Base-by-base conservation (phyloP, 2,113 vertebrate genomes). In the Atlantisia rogersi region DNA sequence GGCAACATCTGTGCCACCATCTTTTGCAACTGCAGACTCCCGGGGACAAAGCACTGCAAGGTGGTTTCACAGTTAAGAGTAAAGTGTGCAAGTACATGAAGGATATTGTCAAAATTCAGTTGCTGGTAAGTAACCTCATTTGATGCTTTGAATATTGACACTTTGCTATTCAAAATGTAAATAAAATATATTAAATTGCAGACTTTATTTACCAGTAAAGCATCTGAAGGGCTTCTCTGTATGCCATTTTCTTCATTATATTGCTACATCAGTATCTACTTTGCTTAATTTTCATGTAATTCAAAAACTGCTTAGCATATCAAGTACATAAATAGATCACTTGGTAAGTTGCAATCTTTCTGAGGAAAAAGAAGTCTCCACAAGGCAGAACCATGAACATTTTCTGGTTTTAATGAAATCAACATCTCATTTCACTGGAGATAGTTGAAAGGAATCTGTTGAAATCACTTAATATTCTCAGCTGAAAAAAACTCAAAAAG, bases 271-370 rank as follows among this genome's bases (percentile, higher is more conserved):
- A 62, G 26, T 64, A 58, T 64, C 65, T 76, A 9, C 58, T 82
- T 87, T 37, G 58, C 65, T 69, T 91, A 84, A 84, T 89, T 89
- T 95, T 89, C 24, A 11, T 76, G 62, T 84, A 68, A 82, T 82
- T 86, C 37, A 73, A 59, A 81, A 87, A 42, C 55, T 86, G 42
- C 77, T 67, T 92, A 91, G 26, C 26, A 14, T 78, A 37, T 40
- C 55, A 71, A 92, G 62, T 80, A 31, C 46, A 35, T 63, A 74
- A 92, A 58, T 90, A 71, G 82, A 90, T 92, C 37, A 40, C 67
- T 69, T 2, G 1, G 6, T 81, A 88, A 86, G 60, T 20, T 68
- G 18, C 48, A 64, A 20, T 44, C 31, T 88, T 76, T 71, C 53
- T 62, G 50, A 80, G 60, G 42, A 87, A 28, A 69, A 91, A 19